Evolutionary conservation across 1,140 invertebrate species (phyloP).

Genomic region (Megathymus violae): DNA sequence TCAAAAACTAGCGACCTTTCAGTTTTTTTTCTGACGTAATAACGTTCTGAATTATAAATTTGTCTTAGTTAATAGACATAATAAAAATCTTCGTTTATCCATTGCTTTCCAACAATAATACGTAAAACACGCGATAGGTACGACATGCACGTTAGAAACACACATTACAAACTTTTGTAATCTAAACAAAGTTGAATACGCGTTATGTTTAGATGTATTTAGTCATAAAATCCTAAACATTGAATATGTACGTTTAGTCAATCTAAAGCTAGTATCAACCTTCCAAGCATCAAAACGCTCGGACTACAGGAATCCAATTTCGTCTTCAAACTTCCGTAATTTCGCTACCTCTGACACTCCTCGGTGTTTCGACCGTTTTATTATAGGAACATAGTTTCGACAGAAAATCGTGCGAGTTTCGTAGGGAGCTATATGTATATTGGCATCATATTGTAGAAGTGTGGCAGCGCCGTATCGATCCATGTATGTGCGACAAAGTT

Average conservation of each 20-base stretch:
- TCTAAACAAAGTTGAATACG: no score
- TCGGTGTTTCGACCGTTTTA: slow-evolving; percentile 14
- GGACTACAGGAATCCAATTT: slow-evolving; percentile 26
- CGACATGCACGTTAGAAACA: no score
- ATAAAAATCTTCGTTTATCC: no score
- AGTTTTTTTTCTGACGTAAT: no score
- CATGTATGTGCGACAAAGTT: not conserved
- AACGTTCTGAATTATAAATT: no score
- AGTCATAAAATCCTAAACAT: no score
- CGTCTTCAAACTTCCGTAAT: slow-evolving; percentile 27
- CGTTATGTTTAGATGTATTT: no score
- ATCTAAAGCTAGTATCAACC: not conserved
- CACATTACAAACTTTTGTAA: no score
- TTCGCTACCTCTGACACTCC: slow-evolving; percentile 13
- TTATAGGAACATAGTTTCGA: slow-evolving; percentile 5
- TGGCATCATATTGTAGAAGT: not conserved
- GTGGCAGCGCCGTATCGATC: not conserved
- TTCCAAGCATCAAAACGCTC: not conserved
- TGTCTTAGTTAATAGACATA: no score
- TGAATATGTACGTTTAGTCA: not conserved
- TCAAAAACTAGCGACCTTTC: no score
- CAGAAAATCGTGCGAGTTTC: slow-evolving; percentile 1
- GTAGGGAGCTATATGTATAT: not conserved
- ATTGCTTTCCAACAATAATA: no score
- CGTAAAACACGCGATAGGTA: no score